Conservation (phyloP, 2,113 vertebrate species). For the Burhinus oedicnemus region DNA sequence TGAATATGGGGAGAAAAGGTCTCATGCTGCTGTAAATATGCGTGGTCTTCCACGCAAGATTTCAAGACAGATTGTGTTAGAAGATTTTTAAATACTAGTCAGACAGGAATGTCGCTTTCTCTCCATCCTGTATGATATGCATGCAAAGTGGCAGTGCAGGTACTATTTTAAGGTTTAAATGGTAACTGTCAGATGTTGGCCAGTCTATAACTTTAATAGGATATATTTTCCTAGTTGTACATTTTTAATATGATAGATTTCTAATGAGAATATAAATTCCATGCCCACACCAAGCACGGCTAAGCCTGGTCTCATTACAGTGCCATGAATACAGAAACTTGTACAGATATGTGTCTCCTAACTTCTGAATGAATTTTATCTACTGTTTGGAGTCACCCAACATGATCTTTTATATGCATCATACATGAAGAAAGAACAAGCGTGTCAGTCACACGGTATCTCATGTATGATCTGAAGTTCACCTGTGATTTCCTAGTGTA, state of each 20-base stretch:
- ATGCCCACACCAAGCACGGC: background rate
- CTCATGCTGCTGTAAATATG: background rate
- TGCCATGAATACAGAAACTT: background rate
- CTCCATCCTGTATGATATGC: background rate
- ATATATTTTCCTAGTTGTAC: background rate
- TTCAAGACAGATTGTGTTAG: background rate
- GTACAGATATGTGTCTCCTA: background rate
- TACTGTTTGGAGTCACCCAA: background rate
- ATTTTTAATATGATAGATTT: background rate
- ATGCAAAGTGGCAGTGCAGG: background rate
- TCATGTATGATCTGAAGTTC: background rate
- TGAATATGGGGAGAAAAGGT: background rate
- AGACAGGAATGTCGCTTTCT: background rate
- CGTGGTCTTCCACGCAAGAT: background rate
- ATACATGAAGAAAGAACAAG: constrained; percentile 9
- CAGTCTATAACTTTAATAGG: background rate
- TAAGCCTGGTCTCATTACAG: background rate
- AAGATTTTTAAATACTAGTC: background rate
- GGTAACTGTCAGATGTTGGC: background rate
- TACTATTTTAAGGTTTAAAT: background rate
- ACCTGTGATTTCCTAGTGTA: background rate
- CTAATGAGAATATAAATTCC: background rate
- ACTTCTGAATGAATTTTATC: background rate
- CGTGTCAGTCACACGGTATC: background rate
- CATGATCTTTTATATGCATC: constrained; percentile 13